Evolutionary conservation across 2,797 vertebrate species (phyloP), one percentile per base, ranked within the genome.

Genomic region (Botia almorhae): DNA sequence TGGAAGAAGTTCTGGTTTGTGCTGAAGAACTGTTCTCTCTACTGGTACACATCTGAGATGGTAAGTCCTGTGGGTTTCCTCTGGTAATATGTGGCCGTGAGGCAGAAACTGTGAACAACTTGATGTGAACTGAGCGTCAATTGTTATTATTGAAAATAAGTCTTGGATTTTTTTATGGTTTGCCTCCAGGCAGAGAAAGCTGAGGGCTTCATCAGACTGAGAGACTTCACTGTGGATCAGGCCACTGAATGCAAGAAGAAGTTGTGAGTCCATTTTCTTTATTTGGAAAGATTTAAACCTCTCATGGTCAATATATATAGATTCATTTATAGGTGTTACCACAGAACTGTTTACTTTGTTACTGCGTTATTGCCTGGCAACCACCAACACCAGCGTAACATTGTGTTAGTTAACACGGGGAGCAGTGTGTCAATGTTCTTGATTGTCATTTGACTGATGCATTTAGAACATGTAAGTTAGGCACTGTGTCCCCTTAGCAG

Each of bases 1-100:
- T 98, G 96, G 96, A 96, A 95, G 86, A 97, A 94, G 90, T 95
- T 92, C 91, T 98, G 96, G 96, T 95, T 96, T 58, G 95, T 98
- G 70, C 91, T 97, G 82, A 95, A 96, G 89, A 94, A 88, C 39
- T 93, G 92, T 0, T 95, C 93, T 0, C 89, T 98, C 14, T 97
- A 97, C 74, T 97, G 96, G 96, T 97, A 97, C 88, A 89, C 81
- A 46, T 89, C 85, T 67, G 90, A 94, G 55, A 85, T 85, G 93
- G 96, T 97, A 86, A 95, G 95, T 93, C 83, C 19, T 0, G 5
- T 51, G 8, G 36, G 8, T 69, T 61, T 74, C 23, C 65, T 4
- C 16, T 74, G 26, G 17, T 61, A 39, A 33, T 12, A 26, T 16
- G 14, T 13, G 55, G 6, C 12, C 0, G 16, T 17, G 13, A 12